A percentile compares a stretch with the other conserved stretches of the same genome.
Conservation (phyloP, 23 tunicate genomes). For the Trididemnum nubilum region DNA sequence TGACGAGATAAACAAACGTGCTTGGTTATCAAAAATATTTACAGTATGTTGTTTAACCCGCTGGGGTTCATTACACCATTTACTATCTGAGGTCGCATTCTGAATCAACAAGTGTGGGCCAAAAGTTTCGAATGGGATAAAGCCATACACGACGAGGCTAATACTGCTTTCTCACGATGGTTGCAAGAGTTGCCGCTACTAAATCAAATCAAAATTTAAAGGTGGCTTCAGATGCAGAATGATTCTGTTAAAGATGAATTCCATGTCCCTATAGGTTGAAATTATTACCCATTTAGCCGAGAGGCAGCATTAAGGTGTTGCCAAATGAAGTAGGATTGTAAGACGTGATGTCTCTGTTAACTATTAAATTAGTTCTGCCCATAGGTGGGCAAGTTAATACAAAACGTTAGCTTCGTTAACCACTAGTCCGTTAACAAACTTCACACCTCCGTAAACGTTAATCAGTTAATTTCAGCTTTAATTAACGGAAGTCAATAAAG, state of each 20-base stretch:
- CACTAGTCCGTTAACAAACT: too few relatives aligned
- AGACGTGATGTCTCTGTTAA: too few relatives aligned
- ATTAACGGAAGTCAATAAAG: too few relatives aligned
- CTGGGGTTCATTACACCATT: conserved; percentile 1
- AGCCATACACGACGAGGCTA: not conserved
- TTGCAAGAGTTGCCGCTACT: not conserved
- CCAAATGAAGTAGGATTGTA: too few relatives aligned
- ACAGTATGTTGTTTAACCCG: conserved; percentile 9
- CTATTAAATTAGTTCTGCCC: too few relatives aligned
- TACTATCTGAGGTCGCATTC: conserved; percentile 12
- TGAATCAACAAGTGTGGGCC: conserved; percentile 1
- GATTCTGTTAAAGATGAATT: not conserved
- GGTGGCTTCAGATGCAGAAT: not conserved
- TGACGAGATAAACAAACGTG: conserved; percentile 2
- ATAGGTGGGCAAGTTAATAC: too few relatives aligned
- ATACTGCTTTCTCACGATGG: not conserved
- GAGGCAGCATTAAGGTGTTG: too few relatives aligned
- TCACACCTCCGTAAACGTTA: too few relatives aligned
- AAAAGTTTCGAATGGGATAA: conserved; percentile 19
- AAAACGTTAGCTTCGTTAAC: too few relatives aligned
- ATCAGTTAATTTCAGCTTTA: too few relatives aligned
- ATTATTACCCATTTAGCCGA: too few relatives aligned
- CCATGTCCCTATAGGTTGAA: too few relatives aligned
- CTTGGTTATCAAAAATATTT: conserved; percentile 6
- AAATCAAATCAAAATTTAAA: not conserved